Evolutionary conservation across 2,888 invertebrate genomes (phyloP).

Genomic region (Andricus curvator): DNA sequence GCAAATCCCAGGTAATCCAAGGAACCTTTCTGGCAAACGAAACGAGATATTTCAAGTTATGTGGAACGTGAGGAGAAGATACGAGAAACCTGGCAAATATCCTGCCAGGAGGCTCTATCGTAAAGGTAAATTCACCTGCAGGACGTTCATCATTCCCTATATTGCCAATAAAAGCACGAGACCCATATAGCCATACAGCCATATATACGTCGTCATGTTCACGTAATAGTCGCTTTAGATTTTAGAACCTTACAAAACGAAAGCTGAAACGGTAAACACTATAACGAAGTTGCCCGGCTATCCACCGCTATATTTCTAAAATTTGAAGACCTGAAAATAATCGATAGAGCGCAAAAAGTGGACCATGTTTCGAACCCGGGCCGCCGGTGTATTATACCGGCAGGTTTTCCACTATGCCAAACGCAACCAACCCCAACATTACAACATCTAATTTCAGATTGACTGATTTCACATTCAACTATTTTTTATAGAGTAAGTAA

Average conservation of each 20-base stretch:
- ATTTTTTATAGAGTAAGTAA: no score
- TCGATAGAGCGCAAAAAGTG: no score
- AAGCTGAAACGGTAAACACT: background rate
- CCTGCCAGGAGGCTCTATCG: background rate
- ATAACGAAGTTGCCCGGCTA: no score
- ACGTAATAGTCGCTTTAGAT: background rate
- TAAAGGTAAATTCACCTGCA: conserved; percentile 21
- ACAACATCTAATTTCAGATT: background rate
- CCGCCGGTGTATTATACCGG: no score
- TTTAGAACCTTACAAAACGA: background rate
- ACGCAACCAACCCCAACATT: no score
- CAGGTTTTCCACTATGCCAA: no score
- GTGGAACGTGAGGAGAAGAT: conserved; percentile 7
- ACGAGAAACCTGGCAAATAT: conserved; percentile 3
- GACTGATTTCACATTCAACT: background rate
- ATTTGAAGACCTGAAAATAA: no score
- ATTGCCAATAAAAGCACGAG: conserved; percentile 15
- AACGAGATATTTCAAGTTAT: conserved; percentile 14
- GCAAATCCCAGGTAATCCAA: conserved; percentile 1
- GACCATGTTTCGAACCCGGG: no score
- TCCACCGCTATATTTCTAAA: no score
- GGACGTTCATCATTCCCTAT: conserved; percentile 18
- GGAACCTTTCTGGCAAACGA: background rate
- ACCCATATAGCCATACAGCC: background rate
- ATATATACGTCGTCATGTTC: background rate